phyloP scores from a whole-genome alignment of 2,797 vertebrate genomes.

The Myoxocephalus aenaeus region DNA sequence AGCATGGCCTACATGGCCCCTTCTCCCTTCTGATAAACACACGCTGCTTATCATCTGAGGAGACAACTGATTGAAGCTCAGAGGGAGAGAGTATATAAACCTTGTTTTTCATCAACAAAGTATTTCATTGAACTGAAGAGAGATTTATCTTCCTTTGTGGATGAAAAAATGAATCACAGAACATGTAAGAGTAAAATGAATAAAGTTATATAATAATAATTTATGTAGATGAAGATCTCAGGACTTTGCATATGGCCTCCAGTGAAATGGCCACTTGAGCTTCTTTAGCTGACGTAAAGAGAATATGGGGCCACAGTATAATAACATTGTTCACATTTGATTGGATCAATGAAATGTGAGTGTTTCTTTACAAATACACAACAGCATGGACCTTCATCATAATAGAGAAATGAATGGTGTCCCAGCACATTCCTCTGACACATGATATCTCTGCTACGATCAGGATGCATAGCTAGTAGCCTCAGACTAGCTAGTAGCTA shows the following conservation, averaged over 20 bases:
- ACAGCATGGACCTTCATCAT: not conserved
- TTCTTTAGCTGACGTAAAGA: not conserved
- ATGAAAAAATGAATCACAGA: not conserved
- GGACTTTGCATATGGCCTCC: not conserved
- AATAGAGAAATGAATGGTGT: not conserved
- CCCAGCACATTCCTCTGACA: not conserved
- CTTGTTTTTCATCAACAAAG: not conserved
- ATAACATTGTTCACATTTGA: not conserved
- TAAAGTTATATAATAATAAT: not conserved
- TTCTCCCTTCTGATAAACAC: conserved; percentile 5
- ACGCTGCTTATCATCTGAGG: conserved; percentile 36
- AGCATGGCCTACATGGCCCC: not conserved
- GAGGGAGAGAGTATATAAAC: conserved; percentile 3
- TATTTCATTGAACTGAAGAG: conserved; percentile 18
- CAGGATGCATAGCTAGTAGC: not conserved
- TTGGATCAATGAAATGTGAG: not conserved
- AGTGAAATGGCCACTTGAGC: not conserved
- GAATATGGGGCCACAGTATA: not conserved
- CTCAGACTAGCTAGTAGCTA: too few species aligned
- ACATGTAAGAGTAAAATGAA: not conserved
- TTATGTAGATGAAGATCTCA: not conserved
- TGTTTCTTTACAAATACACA: not conserved
- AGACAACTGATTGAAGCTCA: conserved; percentile 24
- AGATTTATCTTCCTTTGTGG: not conserved
- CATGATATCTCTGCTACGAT: not conserved